These are phyloP conservation scores for Bugula neritina DNA, from an alignment of 2,888 invertebrate genomes.

Conservation along the genomic window DNA sequence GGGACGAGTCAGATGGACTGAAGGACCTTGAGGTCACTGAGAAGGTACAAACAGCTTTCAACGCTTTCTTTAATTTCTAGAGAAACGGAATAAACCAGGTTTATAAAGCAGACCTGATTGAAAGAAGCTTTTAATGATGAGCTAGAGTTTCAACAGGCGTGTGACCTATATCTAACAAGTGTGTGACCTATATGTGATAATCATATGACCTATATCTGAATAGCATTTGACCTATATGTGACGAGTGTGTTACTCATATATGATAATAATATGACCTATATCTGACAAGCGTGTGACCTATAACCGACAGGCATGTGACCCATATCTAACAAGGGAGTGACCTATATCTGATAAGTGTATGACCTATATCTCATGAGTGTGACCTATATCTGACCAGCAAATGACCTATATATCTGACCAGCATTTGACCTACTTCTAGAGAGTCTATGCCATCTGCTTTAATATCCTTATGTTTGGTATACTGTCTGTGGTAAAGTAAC, in stretches of 20 bases:
- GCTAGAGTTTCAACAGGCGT: background rate
- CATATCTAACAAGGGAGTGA: background rate
- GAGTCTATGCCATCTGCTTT: conserved; percentile 20
- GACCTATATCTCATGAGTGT: background rate
- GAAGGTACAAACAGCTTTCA: conserved; percentile 9
- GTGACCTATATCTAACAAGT: background rate
- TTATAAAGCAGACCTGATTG: background rate
- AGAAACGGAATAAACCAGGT: background rate
- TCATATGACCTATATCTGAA: background rate
- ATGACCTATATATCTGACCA: too few relatives aligned
- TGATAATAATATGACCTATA: background rate
- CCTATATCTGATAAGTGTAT: background rate
- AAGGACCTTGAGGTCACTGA: background rate
- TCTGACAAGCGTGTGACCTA: background rate
- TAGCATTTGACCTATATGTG: background rate
- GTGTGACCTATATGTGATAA: background rate
- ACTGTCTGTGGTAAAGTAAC: conserved; percentile 18
- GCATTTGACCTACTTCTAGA: conserved; percentile 11
- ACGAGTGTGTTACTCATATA: background rate
- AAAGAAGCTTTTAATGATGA: too few relatives aligned
- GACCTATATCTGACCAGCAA: background rate
- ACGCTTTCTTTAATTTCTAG: conserved; percentile 15
- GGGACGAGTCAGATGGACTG: background rate
- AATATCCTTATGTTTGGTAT: background rate
- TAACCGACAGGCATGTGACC: background rate